Evolutionary conservation across 2,888 invertebrate species (phyloP), one percentile per base, ranked within the genome.

Genomic region (Odontomyia ornata): DNA sequence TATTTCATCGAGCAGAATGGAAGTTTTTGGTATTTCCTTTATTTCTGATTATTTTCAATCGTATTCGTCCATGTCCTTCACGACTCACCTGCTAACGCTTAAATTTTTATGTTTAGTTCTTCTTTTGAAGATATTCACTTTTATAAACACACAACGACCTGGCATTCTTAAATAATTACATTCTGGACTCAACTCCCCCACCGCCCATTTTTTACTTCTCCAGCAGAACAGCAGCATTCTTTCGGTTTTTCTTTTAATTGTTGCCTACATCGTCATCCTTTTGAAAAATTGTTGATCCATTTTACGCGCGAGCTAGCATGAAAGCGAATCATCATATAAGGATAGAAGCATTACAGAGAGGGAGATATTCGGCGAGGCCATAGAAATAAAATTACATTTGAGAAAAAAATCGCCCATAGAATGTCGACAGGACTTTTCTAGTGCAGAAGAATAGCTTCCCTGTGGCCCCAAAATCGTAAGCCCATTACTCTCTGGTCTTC

Each of bases 261-360:
- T 65, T 65, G 18, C n/a, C 9, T 15, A 36, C 65, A 18, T 65
- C 65, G 65, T 65, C 65, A 36, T 65, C 65, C 25, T 69, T 69
- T 47, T 69, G 69, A 69, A 69, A 69, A 69, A 69, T 69, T 69
- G 69, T 47, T 47, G 69, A 47, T 69, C 69, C 69, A 69, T 69
- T 69, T 69, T 69, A 18, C 69, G 69, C 69, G 46, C 69, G 69
- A 69, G 69, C 69, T 69, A 25, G 4, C 69, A 46, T 30, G 69
- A 69, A 69, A 69, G n/a, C 30, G 27, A 36, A 36, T 36, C 52
- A 52, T 52, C 52, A 52, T 52, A 15, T 18, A 15, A 15, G 52
- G 9, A 36, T 60, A 15, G 52, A 18, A n/a, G 43, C 18, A 15
- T 52, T 52, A 15, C 4, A 52, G 18, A 15, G n/a, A 9, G 18